Conservation (phyloP, 1,140 invertebrate species). For the Drosophila lowei region DNA sequence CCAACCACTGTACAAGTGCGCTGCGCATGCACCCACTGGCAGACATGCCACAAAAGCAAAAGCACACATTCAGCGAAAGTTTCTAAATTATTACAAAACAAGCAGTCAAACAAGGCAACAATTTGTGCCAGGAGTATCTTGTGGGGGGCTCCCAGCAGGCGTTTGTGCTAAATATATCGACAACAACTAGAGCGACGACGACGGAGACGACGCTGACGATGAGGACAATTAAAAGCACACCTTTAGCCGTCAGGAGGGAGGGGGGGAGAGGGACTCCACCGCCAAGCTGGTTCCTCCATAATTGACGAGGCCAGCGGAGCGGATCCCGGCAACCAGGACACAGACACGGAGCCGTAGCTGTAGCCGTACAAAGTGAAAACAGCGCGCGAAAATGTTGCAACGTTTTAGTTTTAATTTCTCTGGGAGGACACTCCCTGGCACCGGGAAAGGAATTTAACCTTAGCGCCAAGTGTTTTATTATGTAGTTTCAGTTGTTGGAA, state of each 20-base stretch:
- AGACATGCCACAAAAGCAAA: conserved; percentile 64
- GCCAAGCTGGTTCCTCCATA: conserved; percentile 63
- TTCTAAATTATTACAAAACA: conserved; percentile 79
- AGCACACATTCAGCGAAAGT: conserved; percentile 77
- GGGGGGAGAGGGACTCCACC: background rate
- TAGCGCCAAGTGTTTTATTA: conserved; percentile 79
- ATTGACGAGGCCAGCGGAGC: conserved; percentile 61
- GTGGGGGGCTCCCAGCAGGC: conserved; percentile 12
- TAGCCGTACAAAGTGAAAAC: conserved; percentile 58
- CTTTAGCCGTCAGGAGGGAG: conserved; percentile 53
- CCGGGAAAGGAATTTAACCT: conserved; percentile 68
- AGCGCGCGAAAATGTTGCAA: conserved; percentile 68
- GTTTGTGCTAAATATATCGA: conserved; percentile 68
- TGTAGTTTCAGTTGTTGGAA: conserved; percentile 68
- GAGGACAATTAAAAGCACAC: conserved; percentile 78
- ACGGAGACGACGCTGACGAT: conserved; percentile 34
- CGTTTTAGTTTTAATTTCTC: conserved; percentile 71
- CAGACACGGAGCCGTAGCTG: background rate
- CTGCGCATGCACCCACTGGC: conserved; percentile 23
- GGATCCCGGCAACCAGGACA: conserved; percentile 6
- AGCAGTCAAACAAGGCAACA: conserved; percentile 65
- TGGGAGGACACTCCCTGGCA: conserved; percentile 12
- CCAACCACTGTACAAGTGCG: conserved; percentile 30
- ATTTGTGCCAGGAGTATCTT: conserved; percentile 67
- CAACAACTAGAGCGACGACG: conserved; percentile 34